phyloP scores from a whole-genome alignment of 2,888 invertebrate genomes.

The Ornithoptera alexandrae region DNA sequence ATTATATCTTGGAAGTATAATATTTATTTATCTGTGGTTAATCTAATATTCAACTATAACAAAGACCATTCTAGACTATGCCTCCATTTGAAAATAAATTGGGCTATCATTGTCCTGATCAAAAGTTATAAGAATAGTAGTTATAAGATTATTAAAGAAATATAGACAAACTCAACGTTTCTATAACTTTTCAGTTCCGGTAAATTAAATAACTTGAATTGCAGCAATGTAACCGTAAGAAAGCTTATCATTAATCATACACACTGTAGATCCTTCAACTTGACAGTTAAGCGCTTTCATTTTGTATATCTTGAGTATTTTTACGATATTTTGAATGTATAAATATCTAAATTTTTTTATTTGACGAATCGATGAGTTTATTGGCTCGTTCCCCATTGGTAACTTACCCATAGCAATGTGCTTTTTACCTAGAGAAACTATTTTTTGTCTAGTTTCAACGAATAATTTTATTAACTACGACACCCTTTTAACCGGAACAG shows the following conservation, averaged over 20 bases:
- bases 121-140: neutral
- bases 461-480: too few relatives aligned
- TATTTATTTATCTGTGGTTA: neutral
- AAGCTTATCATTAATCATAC: slow-evolving; percentile 11
- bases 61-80: neutral
- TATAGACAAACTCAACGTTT: neutral
- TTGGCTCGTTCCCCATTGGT: too few relatives aligned
- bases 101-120: too few relatives aligned
- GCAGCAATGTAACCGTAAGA: slow-evolving; percentile 5
- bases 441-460: too few relatives aligned
- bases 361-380: too few relatives aligned
- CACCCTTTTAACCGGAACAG: too few relatives aligned
- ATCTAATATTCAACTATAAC: neutral
- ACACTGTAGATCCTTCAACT: slow-evolving; percentile 7
- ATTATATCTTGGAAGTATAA: neutral
- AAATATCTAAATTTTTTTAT: neutral
- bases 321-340: neutral
- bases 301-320: neutral
- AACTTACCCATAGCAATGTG: too few relatives aligned
- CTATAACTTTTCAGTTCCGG: neutral
- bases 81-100: too few relatives aligned
- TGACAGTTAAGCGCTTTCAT: slow-evolving; percentile 14
- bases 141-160: neutral
- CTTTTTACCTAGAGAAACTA: too few relatives aligned
- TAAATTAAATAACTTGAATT: slow-evolving; percentile 14